Base-by-base conservation (phyloP, 2,113 vertebrate genomes). In the Reinhardtius hippoglossoides region DNA sequence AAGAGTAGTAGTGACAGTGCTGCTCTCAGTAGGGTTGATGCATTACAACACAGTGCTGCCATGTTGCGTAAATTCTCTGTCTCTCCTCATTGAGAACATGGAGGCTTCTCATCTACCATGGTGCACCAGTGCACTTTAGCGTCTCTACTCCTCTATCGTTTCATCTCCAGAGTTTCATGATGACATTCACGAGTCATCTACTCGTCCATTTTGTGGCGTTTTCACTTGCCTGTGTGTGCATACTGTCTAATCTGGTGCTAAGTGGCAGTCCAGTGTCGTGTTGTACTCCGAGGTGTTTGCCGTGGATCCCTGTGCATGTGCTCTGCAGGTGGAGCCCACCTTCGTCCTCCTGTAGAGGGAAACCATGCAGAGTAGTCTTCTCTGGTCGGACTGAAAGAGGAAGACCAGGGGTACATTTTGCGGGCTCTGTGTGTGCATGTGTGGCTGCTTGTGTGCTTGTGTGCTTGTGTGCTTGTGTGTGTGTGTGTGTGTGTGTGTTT, bases 1-100 rank as follows among this genome's bases (percentile, higher is more conserved):
- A 91, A 93, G 84, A 94, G 88, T 81, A 80, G 85, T 92, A 90
- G 92, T 92, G 93, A 93, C 92, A 88, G 92, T 89, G 86, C 82
- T 80, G 88, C 88, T 91, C 88, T 92, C 81, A 73, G 86, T 87
- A 76, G 89, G 87, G 62, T 85, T 91, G 91, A 89, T 90, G 90
- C 84, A 90, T 92, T 90, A 91, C 92, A 92, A 92, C 88, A 85
- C 87, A 78, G 73, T 16, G 82, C 91, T 90, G 92, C 92, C 92
- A 90, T 92, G 92, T 93, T 93, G 88, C 79, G 87, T 91, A 92
- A 91, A 93, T 90, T 88, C 88, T 88, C 82, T 85, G 79, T 91
- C 89, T 90, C 88, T 92, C 86, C 88, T 90, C 88, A 87, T 86
- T 88, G 87, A 90, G 88, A 93, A 93, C 88, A 92, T 88, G 89